Base-by-base conservation (phyloP, 2,113 vertebrate genomes). In the Macheiramphus alcinus region DNA sequence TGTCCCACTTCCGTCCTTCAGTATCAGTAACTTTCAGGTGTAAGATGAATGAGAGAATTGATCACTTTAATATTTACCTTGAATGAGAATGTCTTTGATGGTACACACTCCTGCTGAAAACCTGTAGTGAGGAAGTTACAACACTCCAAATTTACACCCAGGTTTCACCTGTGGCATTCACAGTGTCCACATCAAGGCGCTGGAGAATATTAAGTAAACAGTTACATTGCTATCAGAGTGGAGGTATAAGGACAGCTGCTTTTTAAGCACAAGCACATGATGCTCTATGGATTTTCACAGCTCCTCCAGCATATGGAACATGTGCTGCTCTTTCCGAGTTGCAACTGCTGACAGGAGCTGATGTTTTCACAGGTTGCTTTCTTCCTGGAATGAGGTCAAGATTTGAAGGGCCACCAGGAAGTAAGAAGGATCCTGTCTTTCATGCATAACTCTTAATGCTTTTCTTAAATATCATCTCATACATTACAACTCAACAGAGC, bases 361-460 rank as follows among this genome's bases (percentile, higher is more conserved):
- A 67, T 88, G 95, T 95, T 93, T 86, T 82, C 80, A 75, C 93
- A 65, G 71, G 80, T 80, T 94, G 78, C 48, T 85, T 91, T 79
- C 76, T 56, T 91, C 86, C 80, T 96, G 84, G 75, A 93, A 71
- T 0, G 0, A 74, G 61, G 78, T 91, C 81, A 63, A 87, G 86
- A 65, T 90, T 62, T 88, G 58, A 95, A 85, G 78, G 53, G 84
- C 71, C 3, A 9, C 73, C 65, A 88, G 73, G 58, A 87, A 94
- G 82, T 58, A 27, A 85, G 52, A 53, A 91, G 32, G 38, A 66
- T 80, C 74, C 53, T 70, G 52, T 47, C 73, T 68, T 85, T 80
- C 78, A 78, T 22, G 53, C 13, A 8, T 26, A 87, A 76, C 13
- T 61, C 50, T n/a, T 70, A 76, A 43, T 53, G 20, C 40, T 88